phyloP scores from a whole-genome alignment of 2,797 vertebrate genomes.

The Aselliscus stoliczkanus region DNA sequence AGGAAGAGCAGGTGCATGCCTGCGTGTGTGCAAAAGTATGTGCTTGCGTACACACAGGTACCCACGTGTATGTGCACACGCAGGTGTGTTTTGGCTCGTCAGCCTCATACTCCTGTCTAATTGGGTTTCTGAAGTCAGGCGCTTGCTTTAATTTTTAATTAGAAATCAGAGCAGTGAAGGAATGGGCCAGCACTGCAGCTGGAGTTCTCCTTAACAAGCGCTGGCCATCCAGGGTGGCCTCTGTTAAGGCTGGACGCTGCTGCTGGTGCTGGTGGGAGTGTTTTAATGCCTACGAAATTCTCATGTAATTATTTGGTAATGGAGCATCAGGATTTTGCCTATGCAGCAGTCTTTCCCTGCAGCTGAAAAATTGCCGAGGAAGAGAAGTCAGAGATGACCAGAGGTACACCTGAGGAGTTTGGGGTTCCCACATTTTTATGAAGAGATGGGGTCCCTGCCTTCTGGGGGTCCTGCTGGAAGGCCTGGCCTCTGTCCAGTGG shows the following conservation, averaged over 20 bases:
- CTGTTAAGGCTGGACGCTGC: constrained; percentile 80
- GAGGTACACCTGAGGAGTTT: constrained; percentile 27
- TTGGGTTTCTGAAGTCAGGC: constrained; percentile 76
- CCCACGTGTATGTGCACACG: too few relatives aligned
- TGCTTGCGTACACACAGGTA: accelerated
- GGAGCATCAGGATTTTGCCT: constrained; percentile 82
- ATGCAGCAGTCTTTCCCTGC: constrained; percentile 68
- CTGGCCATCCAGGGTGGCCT: constrained; percentile 79
- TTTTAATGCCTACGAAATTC: constrained; percentile 86
- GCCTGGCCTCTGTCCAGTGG: constrained; percentile 54
- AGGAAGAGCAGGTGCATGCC: background rate
- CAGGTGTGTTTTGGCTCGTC: background rate
- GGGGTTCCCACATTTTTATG: background rate
- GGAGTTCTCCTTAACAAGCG: constrained; percentile 80
- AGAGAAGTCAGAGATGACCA: constrained; percentile 55
- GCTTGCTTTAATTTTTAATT: constrained; percentile 79
- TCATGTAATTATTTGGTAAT: constrained; percentile 82
- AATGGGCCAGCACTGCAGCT: constrained; percentile 71
- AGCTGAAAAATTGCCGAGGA: constrained; percentile 51
- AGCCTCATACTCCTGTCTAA: constrained; percentile 70
- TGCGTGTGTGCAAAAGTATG: accelerated
- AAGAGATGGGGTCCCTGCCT: constrained; percentile 41
- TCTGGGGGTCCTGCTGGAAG: background rate
- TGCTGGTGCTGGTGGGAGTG: constrained; percentile 79
- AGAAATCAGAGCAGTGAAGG: constrained; percentile 77